Percentiles rank a stretch among this genome's conserved stretches.
Conservation (phyloP, 2,888 invertebrate species). For the Drosophila longiperda region DNA sequence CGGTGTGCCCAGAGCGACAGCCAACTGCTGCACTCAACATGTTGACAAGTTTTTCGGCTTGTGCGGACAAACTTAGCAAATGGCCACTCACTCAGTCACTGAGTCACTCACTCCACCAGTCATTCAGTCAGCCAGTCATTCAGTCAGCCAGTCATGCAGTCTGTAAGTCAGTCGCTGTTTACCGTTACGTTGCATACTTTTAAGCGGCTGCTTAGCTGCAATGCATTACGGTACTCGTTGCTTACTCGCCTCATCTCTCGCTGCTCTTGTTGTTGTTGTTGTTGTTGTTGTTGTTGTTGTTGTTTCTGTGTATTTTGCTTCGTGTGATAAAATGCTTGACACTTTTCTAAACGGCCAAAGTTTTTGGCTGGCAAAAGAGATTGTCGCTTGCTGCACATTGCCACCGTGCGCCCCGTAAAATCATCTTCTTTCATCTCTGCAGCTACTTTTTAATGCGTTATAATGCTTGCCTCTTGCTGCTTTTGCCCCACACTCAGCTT, state of each 20-base stretch:
- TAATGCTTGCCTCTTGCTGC: constrained; percentile 58
- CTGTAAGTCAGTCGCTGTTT: constrained; percentile 47
- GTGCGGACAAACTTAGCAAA: constrained; percentile 65
- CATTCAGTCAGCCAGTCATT: constrained; percentile 40
- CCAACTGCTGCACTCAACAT: constrained; percentile 72
- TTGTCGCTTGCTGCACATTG: constrained; percentile 42
- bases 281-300: constrained; percentile 24
- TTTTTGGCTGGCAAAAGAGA: constrained; percentile 72
- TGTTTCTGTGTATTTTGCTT: constrained; percentile 52
- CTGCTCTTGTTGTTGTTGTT: constrained; percentile 34
- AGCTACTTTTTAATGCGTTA: constrained; percentile 71
- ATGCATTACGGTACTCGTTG: constrained; percentile 43
- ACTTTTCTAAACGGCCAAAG: constrained; percentile 79
- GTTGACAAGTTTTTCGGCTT: constrained; percentile 70
- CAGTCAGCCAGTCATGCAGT: constrained; percentile 35
- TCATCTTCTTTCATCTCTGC: constrained; percentile 9
- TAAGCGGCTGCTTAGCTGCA: constrained; percentile 64
- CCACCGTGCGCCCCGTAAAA: background rate
- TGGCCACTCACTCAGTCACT: constrained; percentile 51
- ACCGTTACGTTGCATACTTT: constrained; percentile 66
- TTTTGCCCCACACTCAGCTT: background rate
- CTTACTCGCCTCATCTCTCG: constrained; percentile 14
- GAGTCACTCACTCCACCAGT: constrained; percentile 27
- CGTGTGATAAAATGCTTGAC: constrained; percentile 79
- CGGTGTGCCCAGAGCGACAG: constrained; percentile 39